Conservation (phyloP, 2,888 invertebrate genomes). For the Phyto melanocephala region DNA sequence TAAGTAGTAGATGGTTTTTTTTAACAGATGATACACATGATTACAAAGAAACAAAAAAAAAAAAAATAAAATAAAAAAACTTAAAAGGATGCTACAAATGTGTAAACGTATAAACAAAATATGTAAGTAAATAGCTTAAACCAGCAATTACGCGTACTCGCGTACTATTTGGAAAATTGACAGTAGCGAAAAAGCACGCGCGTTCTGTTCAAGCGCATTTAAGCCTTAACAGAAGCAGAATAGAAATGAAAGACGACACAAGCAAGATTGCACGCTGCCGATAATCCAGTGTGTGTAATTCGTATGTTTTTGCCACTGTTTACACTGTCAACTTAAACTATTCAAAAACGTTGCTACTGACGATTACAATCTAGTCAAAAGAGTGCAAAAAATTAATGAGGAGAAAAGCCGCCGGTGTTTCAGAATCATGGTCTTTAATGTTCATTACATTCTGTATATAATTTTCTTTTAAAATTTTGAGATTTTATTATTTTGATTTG, state of each 20-base stretch:
- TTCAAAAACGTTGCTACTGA: constrained; percentile 24
- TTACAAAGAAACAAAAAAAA: constrained; percentile 11
- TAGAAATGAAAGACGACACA: constrained; percentile 20
- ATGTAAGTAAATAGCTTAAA: constrained; percentile 10
- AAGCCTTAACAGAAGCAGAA: constrained; percentile 16
- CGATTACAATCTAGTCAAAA: constrained; percentile 45
- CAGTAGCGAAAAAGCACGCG: constrained; percentile 46
- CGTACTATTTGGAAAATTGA: constrained; percentile 37
- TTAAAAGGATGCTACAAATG: constrained; percentile 9
- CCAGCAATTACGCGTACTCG: constrained; percentile 34
- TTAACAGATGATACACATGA: constrained; percentile 46
- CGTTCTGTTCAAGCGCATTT: constrained; percentile 20
- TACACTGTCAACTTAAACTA: constrained; percentile 45
- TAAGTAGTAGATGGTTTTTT: constrained; percentile 21
- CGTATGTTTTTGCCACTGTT: constrained; percentile 51
- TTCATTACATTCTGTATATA: neutral
- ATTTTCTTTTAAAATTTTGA: constrained; percentile 20
- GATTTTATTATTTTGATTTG: constrained; percentile 51
- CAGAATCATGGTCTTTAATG: neutral
- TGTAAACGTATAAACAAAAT: neutral
- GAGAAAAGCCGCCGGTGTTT: constrained; percentile 39
- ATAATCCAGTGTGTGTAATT: constrained; percentile 49
- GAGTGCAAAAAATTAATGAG: constrained; percentile 17
- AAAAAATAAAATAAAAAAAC: neutral
- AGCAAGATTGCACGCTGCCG: constrained; percentile 48